Evolutionary conservation across 2,797 vertebrate genomes (phyloP), one percentile per base, ranked within the genome.

Genomic region (Myripristis jacobus): DNA sequence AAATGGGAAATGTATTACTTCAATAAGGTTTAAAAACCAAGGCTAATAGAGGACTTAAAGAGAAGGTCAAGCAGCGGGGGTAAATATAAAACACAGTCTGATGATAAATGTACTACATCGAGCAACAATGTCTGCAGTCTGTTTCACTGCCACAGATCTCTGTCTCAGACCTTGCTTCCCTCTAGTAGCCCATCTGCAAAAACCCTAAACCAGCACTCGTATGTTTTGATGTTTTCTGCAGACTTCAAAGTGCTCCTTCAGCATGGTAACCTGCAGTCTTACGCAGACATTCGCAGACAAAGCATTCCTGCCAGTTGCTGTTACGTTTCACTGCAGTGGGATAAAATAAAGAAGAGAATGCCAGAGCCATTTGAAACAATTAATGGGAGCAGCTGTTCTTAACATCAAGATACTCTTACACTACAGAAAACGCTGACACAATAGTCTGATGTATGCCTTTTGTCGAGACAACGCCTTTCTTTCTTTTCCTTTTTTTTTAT

Each of bases 291-390:
- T 38, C 11, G 13, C 36, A 38, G 9, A 38, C 12, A 11, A 10
- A 10, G 21, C 12, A 4, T 51, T 24, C 57, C 31, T 57, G 77
- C 59, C 69, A 69, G 59, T 66, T 75, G 78, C 63, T 47, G 59
- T 46, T 76, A 55, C 57, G 62, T 62, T 75, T 67, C 59, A 52
- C 68, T 51, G 31, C 1, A 16, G 27, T 24, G 25, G 43, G 21
- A 47, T 6, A n/a, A 29, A 34, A 25, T 16, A 19, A 63, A 68
- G 53, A 48, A 73, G 62, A 79, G 59, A 73, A 72, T 67, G 52
- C 46, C 48, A 46, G 47, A 57, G 66, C 62, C 66, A 81, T 79
- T 81, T 76, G 70, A 79, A 60, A 73, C 76, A 61, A 79, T 83
- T 80, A 86, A 74, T 53, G 57, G 8, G 31, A 61, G 81, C 81